These are phyloP conservation scores for Hydriomena furcata DNA, from an alignment of 2,888 invertebrate genomes.

Conservation along the genomic window DNA sequence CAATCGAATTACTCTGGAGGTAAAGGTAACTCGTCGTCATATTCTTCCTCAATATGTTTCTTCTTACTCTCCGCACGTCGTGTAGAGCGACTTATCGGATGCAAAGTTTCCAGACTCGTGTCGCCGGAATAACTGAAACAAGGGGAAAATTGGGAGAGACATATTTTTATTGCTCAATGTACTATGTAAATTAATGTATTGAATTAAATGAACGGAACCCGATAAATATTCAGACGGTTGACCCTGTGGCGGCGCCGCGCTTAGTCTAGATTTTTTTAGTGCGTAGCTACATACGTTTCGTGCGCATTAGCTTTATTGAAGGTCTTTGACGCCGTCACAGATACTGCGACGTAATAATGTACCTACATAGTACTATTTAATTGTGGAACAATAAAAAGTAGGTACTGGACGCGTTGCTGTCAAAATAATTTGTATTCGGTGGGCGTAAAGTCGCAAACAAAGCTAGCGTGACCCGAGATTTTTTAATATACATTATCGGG, in stretches of 20 bases:
- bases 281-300: conserved; percentile 42
- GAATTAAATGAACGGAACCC: conserved; percentile 58
- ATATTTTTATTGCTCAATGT: conserved; percentile 13
- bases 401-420: too few relatives aligned
- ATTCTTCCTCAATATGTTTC: conserved; percentile 62
- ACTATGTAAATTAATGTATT: conserved; percentile 48
- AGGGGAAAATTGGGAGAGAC: not conserved
- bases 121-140: conserved; percentile 42
- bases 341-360: too few relatives aligned
- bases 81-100: conserved; percentile 50
- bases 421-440: too few relatives aligned
- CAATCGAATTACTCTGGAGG: conserved; percentile 62
- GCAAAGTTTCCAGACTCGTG: conserved; percentile 48
- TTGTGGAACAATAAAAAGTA: too few relatives aligned
- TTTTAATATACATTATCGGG: too few relatives aligned
- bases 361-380: too few relatives aligned
- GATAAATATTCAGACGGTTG: conserved; percentile 63
- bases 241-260: conserved; percentile 46
- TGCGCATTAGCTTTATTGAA: conserved; percentile 45
- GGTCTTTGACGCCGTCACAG: conserved; percentile 21
- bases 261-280: conserved; percentile 42
- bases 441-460: too few relatives aligned
- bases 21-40: conserved; percentile 73
- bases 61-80: conserved; percentile 52
- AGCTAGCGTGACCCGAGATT: too few relatives aligned